Conservation (phyloP, 2,113 vertebrate species). For the Limanda limanda region DNA sequence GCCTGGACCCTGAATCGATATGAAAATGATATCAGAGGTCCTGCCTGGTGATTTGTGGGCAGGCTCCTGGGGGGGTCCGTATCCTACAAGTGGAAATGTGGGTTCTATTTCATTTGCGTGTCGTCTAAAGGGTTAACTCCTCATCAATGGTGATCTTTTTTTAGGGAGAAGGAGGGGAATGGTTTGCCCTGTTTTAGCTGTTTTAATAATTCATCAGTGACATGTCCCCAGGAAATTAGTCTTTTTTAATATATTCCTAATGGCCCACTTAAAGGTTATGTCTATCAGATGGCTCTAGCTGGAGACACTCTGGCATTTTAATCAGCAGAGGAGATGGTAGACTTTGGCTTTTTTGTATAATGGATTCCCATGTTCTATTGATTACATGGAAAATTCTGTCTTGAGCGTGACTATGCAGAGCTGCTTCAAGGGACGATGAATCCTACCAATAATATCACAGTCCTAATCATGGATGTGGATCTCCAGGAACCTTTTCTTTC, state of each 20-base stretch:
- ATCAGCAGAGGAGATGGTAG: constrained; percentile 65
- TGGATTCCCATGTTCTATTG: constrained; percentile 61
- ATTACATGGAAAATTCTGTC: constrained; percentile 52
- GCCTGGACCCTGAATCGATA: constrained; percentile 47
- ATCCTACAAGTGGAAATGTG: constrained; percentile 37
- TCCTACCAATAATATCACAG: not conserved
- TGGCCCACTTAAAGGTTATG: constrained; percentile 82
- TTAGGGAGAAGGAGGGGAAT: constrained; percentile 19
- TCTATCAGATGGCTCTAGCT: constrained; percentile 79
- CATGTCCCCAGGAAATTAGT: constrained; percentile 80
- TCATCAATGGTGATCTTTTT: constrained; percentile 53
- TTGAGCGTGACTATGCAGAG: constrained; percentile 15
- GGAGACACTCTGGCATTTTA: constrained; percentile 75
- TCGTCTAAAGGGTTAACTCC: constrained; percentile 53
- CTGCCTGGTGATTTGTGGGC: constrained; percentile 26
- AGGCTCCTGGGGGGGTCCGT: constrained; percentile 1
- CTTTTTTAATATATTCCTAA: constrained; percentile 85
- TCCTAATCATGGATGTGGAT: not conserved
- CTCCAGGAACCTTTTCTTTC: not conserved
- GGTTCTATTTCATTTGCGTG: constrained; percentile 25
- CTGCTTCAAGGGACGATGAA: not conserved
- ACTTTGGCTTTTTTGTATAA: constrained; percentile 35
- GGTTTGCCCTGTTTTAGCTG: constrained; percentile 63
- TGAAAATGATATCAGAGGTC: constrained; percentile 43
- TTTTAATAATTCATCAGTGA: constrained; percentile 81